Evolutionary conservation across 2,797 vertebrate genomes (phyloP), one percentile per base, ranked within the genome.

Genomic region (Limosa lapponica): DNA sequence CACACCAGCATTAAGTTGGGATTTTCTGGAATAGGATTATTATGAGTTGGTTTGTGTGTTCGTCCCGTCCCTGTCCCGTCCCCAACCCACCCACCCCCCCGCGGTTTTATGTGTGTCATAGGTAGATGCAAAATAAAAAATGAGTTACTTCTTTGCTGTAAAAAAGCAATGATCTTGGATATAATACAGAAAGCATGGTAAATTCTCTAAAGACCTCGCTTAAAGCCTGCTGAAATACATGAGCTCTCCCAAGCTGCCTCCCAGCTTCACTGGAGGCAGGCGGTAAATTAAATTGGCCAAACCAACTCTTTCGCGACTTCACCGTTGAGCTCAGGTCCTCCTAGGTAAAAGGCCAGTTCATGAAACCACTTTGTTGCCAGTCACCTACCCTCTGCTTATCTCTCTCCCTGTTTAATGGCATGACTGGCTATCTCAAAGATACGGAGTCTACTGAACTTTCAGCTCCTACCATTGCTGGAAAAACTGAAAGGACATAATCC

Each of bases 321-420:
- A 14, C 20, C 41, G 46, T 49, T 49, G 57, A 79, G 48, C 65
- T 93, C 36, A 12, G 67, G 62, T 73, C 77, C 66, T 86, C 51
- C 49, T 70, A 67, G 28, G 77, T 73, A 82, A 85, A 93, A 90
- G 55, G 22, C 48, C 70, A 59, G 54, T 73, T 91, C 77, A 16
- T 24, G 20, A 90, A 89, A 64, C 39, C 51, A 8, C 23, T 82
- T 69, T 36, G 44, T 79, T 79, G 48, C 44, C 48, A 55, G 36
- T 41, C 43, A 30, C 43, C 48, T 84, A 18, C 67, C 54, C 55
- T 59, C 43, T 81, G 39, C 59, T 75, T 89, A 66, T 87, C 58
- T 61, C 32, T 59, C 20, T 32, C 36, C 37, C 14, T 54, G 2
- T 52, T 41, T 67, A 88, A 48, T 19, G 62, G 58, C 27, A 16